Percentiles rank a stretch among this genome's conserved stretches.
Evolutionary conservation across 2,113 vertebrate genomes (phyloP).

Genomic region (Pteruthius melanotis): DNA sequence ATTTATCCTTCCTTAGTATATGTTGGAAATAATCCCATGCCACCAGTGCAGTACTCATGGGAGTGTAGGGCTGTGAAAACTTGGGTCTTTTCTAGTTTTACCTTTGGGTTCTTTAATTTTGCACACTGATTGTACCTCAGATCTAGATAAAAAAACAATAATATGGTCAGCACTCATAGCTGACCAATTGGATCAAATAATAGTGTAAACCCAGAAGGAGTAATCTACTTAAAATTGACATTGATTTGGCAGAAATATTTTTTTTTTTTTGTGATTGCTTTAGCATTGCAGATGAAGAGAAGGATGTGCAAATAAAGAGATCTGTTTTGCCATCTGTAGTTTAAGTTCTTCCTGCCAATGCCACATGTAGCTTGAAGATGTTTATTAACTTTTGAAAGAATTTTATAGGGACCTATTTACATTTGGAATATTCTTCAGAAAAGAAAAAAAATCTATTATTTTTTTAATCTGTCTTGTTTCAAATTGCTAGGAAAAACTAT

Average conservation of each 20-base stretch:
- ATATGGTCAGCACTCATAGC: slow-evolving; percentile 16
- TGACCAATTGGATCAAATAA: slow-evolving; percentile 51
- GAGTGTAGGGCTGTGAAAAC: neutral
- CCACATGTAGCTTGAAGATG: slow-evolving; percentile 64
- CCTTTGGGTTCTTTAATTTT: neutral
- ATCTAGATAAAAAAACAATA: slow-evolving; percentile 3
- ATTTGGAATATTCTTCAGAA: neutral
- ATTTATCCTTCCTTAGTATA: neutral
- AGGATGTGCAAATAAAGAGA: slow-evolving; percentile 78
- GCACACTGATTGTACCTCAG: neutral
- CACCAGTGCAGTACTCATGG: neutral
- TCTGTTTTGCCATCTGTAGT: slow-evolving; percentile 77
- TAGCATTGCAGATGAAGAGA: slow-evolving; percentile 69
- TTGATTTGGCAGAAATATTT: slow-evolving; percentile 55
- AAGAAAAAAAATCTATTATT: neutral
- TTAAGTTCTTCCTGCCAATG: slow-evolving; percentile 69
- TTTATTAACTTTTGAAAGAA: slow-evolving; percentile 57
- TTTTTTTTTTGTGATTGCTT: slow-evolving; percentile 50
- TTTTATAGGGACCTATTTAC: slow-evolving; percentile 25
- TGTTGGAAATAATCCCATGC: neutral
- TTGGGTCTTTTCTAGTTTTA: neutral
- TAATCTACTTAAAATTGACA: slow-evolving; percentile 57
- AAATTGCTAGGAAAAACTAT: neutral
- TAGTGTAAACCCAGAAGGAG: slow-evolving; percentile 35
- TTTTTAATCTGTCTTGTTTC: slow-evolving; percentile 24